Base-by-base conservation (phyloP, 2,888 invertebrate species). In the Drosophila paramelanica region DNA sequence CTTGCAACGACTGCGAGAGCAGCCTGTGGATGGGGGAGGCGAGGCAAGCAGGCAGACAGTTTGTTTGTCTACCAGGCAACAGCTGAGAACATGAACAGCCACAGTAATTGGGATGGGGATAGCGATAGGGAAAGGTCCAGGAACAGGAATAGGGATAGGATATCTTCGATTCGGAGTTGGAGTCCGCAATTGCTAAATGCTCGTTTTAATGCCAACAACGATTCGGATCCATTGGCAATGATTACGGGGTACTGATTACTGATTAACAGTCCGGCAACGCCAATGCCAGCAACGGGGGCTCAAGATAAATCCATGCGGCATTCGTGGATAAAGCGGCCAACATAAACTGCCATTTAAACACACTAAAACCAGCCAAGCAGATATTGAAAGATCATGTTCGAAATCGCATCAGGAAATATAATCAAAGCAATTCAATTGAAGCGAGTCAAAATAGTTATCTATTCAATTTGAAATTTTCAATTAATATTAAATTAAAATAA, bases 221-320 rank as follows among this genome's bases (percentile, higher is more conserved):
- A 70, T 67, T 67, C 62, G 60, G 46, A 20, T 43, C 59, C 60
- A 71, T 66, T 68, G 51, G 61, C 67, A 77, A 80, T 78, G 79
- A 81, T 81, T 81, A 78, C 69, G 67, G 69, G 50, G 68, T 68
- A 71, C 77, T 68, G 87, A 80, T 81, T 80, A 87, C 81, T 55
- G 67, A 74, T 73, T 55, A 65, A 56, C 51, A 70, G 50, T 62
- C 55, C 14, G 73, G 25, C 65, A 51, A 51, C 42, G 45, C 36
- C 56, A 38, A 11, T 14, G 33, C 6, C 42, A 42, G 11, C 20
- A 27, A 7, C 1, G 7, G 6, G 27, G 7, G 14, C 33, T 49
- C 36, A 33, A 57, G 71, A 60, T 59, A 50, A 62, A 47, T 60
- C 59, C 36, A 56, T 56, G 67, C 67, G 49, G 43, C 43, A 66